A percentile compares a stretch with the other conserved stretches of the same genome.
These are phyloP conservation scores for Albula glossodonta DNA, from an alignment of 2,113 vertebrate species.

Conservation along the genomic window DNA sequence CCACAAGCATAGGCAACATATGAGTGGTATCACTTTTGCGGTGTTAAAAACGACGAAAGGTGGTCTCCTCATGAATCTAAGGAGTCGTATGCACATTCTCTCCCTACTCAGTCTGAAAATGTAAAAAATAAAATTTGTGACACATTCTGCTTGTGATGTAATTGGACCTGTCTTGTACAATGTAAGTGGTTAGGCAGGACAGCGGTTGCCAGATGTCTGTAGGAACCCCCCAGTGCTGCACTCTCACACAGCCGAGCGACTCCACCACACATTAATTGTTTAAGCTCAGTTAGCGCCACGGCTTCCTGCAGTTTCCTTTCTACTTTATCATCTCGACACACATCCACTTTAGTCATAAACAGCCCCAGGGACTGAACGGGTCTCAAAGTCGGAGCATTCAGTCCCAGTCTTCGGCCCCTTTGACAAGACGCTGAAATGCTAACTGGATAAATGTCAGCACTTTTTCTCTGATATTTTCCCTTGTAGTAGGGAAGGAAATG, in stretches of 20 bases:
- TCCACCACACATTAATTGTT: neutral
- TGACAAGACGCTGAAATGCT: neutral
- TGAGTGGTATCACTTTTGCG: too few relatives aligned
- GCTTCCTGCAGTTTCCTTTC: neutral
- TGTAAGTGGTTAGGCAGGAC: neutral
- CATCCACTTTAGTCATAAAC: neutral
- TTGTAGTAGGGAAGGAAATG: neutral
- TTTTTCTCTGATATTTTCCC: neutral
- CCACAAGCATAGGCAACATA: too few relatives aligned
- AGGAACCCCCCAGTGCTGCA: neutral
- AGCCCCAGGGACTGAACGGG: neutral
- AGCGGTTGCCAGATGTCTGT: neutral
- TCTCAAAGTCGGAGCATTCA: neutral
- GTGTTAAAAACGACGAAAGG: too few relatives aligned
- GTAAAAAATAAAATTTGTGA: too few relatives aligned
- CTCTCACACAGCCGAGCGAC: neutral
- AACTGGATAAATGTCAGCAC: neutral
- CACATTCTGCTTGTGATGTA: neutral
- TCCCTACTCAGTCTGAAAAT: too few relatives aligned
- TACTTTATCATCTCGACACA: neutral
- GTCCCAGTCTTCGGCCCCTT: neutral
- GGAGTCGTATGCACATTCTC: too few relatives aligned
- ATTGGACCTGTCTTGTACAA: neutral
- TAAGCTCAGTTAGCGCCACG: neutral
- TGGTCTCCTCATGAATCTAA: too few relatives aligned